Conservation (phyloP, 2,888 invertebrate genomes). For the Camponotus fellah region DNA sequence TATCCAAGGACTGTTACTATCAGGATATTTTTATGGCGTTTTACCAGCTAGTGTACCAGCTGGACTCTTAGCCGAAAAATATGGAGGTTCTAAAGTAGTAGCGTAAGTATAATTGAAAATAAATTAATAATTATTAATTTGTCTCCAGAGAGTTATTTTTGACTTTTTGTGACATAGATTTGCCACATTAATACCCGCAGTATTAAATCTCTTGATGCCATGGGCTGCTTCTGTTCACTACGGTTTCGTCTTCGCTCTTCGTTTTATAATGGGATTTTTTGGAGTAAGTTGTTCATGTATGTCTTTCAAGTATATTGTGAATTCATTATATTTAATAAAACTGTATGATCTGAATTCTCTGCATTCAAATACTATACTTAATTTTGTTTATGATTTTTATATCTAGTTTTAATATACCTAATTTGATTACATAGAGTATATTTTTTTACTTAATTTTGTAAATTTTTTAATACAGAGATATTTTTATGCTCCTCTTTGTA, state of each 20-base stretch:
- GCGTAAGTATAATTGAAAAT: conserved; percentile 78
- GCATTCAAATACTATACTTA: background rate
- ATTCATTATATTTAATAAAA: conserved; percentile 11
- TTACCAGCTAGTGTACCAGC: conserved; percentile 82
- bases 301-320: background rate
- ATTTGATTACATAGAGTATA: background rate
- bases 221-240: conserved; percentile 80
- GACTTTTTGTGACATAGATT: conserved; percentile 74
- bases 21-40: conserved; percentile 83
- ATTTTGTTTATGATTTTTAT: background rate
- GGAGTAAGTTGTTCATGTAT: conserved; percentile 79
- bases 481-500: no score
- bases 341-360: background rate
- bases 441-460: background rate
- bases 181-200: conserved; percentile 83
- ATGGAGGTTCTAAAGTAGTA: conserved; percentile 84
- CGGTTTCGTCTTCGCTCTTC: conserved; percentile 78
- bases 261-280: conserved; percentile 84
- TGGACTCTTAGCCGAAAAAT: conserved; percentile 83
- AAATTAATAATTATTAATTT: conserved; percentile 5
- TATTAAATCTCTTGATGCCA: conserved; percentile 83
- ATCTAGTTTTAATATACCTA: background rate
- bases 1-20: conserved; percentile 79
- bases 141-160: background rate
- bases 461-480: background rate